Evolutionary conservation across 2,797 vertebrate genomes (phyloP), one percentile per base, ranked within the genome.

Genomic region (Catamblyrhynchus diadema): DNA sequence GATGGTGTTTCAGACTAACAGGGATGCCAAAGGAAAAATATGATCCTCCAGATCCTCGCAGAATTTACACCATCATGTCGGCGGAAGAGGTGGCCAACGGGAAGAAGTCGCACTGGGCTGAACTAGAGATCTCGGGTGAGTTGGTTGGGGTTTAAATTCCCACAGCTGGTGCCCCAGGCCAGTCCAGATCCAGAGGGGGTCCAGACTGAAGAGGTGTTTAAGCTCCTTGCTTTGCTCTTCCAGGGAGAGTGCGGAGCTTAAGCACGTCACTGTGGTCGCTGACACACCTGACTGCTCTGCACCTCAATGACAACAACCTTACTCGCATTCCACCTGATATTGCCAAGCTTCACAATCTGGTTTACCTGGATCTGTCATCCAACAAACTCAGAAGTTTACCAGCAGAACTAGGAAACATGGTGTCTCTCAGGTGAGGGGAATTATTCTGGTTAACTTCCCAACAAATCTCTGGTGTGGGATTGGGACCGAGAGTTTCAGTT

Each of bases 11-110:
- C 97, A 99, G 99, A 99, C 98, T 99, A 98, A 99, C 98, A 99
- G 99, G 99, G 98, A 99, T 99, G 99, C 99, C 99, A 99, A 99
- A 99, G 98, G 99, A 99, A 99, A 99, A 99, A 99, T 99, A 99
- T 99, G 99, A 99, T 97, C 99, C 99, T 97, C 99, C 99, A 95
- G 99, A 99, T 98, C 99, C 99, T 97, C 99, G 99, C 97, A 98
- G 99, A 98, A 99, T 99, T 98, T 99, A 99, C 95, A 99, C 99
- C 98, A 99, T 99, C 98, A 99, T 99, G 99, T 99, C 99, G 94
- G 98, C 99, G 45, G 99, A 99, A 97, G 99, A 99, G 98, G 98
- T 98, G 97, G 98, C 99, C 96, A 99, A 98, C 44, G 99, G 99
- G 94, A 99, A 99, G 98, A 99, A 99, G 97, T 99, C 99, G 71